Conservation (phyloP, 2,797 vertebrate species). For the Mormyrus hasselquistii region DNA sequence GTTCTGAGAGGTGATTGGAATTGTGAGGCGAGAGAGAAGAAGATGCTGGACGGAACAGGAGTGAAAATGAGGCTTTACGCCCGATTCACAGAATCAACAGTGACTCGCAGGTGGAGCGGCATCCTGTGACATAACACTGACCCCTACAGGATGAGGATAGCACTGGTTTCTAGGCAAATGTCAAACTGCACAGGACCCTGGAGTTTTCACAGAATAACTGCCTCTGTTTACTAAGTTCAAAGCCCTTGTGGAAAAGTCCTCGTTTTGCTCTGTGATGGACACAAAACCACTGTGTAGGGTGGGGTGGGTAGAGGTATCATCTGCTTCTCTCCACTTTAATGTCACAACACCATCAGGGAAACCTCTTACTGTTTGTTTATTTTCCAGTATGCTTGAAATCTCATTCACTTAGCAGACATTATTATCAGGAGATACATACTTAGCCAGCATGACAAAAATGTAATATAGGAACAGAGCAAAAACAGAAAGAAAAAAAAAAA, state of each 20-base stretch:
- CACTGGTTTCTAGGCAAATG: neutral
- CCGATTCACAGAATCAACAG: neutral
- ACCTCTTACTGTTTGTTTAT: neutral
- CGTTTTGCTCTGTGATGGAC: neutral
- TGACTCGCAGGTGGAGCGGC: neutral
- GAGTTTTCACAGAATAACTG: neutral
- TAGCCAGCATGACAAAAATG: neutral
- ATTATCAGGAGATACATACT: neutral
- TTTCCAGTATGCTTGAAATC: neutral
- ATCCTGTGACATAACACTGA: neutral
- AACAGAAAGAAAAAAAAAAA: neutral
- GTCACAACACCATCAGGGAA: neutral
- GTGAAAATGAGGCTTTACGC: neutral
- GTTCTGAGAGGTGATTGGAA: neutral
- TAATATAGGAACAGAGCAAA: neutral
- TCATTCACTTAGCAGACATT: neutral
- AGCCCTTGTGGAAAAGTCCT: neutral
- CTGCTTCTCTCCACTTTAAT: neutral
- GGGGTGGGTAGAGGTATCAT: neutral
- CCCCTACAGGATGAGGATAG: neutral
- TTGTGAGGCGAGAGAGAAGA: neutral
- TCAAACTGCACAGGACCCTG: neutral
- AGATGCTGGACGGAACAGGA: neutral
- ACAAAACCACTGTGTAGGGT: neutral
- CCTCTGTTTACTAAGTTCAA: neutral